Evolutionary conservation across 2,888 invertebrate species (phyloP).

Genomic region (Augiades crinisus): DNA sequence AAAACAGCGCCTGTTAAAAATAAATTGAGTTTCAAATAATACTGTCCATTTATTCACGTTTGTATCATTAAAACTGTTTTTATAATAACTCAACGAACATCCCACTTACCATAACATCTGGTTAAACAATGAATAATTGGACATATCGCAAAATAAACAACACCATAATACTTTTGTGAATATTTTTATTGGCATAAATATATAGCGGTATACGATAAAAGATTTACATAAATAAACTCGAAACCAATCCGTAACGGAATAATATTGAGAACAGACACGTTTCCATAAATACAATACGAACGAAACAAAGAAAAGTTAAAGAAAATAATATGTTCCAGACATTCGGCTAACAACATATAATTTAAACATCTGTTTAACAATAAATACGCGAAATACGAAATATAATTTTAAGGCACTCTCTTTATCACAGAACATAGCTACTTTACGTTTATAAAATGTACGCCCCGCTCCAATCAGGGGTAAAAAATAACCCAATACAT

Average conservation of each 20-base stretch:
- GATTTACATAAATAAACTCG: constrained; percentile 22
- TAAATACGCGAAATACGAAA: constrained; percentile 36
- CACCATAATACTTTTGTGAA: constrained; percentile 10
- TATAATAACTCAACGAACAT: no score
- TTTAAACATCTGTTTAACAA: constrained; percentile 1
- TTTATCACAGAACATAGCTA: constrained; percentile 72
- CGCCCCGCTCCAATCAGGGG: background rate
- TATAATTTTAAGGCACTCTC: constrained; percentile 61
- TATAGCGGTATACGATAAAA: constrained; percentile 30
- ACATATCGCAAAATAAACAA: background rate
- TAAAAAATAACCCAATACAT: no score
- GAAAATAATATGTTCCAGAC: background rate
- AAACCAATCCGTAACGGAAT: constrained; percentile 20
- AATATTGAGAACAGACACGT: constrained; percentile 11
- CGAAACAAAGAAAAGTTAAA: constrained; percentile 19
- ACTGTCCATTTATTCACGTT: no score
- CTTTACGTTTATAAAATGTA: constrained; percentile 30
- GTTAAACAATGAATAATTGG: background rate
- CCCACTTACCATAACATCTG: background rate
- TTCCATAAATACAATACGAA: background rate
- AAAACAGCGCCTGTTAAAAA: no score
- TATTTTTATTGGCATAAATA: constrained; percentile 34
- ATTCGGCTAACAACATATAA: background rate
- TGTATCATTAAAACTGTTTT: no score
- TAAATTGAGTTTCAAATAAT: no score